Conservation (phyloP, 2,888 invertebrate genomes). For the Stenolophus ochropezus region DNA sequence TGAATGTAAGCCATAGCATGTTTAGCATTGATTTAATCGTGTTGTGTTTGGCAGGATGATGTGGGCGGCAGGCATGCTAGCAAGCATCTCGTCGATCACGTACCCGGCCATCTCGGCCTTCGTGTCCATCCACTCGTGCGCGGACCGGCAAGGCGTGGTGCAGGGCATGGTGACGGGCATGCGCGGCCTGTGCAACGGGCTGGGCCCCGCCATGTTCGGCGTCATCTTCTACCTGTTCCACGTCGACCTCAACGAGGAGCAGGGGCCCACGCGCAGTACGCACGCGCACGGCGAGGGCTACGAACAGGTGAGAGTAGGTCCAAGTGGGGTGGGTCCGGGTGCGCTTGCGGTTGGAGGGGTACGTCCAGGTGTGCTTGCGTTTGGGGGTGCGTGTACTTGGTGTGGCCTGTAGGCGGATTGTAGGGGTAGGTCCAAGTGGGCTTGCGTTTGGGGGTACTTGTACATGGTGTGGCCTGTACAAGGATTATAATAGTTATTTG, state of each 20-base stretch:
- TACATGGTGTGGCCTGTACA: no score
- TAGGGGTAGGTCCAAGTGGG: no score
- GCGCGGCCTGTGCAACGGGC: conserved; percentile 96
- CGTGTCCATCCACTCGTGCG: conserved; percentile 97
- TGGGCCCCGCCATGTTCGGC: conserved; percentile 99
- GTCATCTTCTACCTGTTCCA: conserved; percentile 99
- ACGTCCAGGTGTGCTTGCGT: no score
- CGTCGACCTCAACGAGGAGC: conserved; percentile 93
- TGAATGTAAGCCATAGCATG: no score
- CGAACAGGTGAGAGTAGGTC: conserved; percentile 72
- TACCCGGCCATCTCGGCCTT: conserved; percentile 99
- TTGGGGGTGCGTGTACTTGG: no score
- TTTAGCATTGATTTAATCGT: no score
- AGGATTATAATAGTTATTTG: no score
- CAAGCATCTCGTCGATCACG: conserved; percentile 96
- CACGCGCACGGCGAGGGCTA: conserved; percentile 74
- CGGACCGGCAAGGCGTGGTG: conserved; percentile 97
- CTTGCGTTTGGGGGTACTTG: no score
- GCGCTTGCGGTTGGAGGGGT: no score
- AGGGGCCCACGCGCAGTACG: conserved; percentile 73
- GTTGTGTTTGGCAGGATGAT: conserved; percentile 84
- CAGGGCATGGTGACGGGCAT: conserved; percentile 99
- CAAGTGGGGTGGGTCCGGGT: background rate
- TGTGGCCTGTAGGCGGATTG: no score
- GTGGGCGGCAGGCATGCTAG: conserved; percentile 98